Percentiles rank a stretch among this genome's conserved stretches.
Conservation (phyloP, 1,140 invertebrate species). For the Lepeophtheirus salmonis region DNA sequence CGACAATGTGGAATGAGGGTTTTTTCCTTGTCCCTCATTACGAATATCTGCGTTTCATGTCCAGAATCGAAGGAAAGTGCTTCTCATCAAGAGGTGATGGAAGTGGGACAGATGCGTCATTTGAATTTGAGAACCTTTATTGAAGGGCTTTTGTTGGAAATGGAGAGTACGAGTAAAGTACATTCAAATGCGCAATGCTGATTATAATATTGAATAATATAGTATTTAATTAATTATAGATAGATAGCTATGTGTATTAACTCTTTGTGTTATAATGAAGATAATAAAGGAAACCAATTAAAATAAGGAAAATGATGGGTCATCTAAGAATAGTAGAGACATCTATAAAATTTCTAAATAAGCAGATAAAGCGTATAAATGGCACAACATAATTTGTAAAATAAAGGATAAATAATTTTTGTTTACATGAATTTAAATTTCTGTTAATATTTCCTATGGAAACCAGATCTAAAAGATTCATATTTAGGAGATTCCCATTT, state of each 20-base stretch:
- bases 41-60: slow-evolving; percentile 62
- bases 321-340: no score
- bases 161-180: no score
- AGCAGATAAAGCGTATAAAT: not conserved
- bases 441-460: not conserved
- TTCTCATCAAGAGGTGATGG: slow-evolving; percentile 66
- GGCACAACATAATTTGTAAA: not conserved
- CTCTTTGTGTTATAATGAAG: no score
- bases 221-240: no score
- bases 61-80: slow-evolving; percentile 52
- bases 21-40: slow-evolving; percentile 76
- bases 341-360: no score
- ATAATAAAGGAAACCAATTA: no score
- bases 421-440: not conserved
- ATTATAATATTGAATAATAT: no score
- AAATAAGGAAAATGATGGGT: no score
- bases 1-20: slow-evolving; percentile 73
- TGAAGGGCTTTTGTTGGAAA: not conserved
- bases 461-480: not conserved
- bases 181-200: no score
- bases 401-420: not conserved
- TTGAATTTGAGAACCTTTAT: not conserved
- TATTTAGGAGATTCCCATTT: not conserved
- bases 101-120: not conserved
- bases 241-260: no score